Evolutionary conservation across 1,140 invertebrate species (phyloP).

Genomic region (Dreissena polymorpha): DNA sequence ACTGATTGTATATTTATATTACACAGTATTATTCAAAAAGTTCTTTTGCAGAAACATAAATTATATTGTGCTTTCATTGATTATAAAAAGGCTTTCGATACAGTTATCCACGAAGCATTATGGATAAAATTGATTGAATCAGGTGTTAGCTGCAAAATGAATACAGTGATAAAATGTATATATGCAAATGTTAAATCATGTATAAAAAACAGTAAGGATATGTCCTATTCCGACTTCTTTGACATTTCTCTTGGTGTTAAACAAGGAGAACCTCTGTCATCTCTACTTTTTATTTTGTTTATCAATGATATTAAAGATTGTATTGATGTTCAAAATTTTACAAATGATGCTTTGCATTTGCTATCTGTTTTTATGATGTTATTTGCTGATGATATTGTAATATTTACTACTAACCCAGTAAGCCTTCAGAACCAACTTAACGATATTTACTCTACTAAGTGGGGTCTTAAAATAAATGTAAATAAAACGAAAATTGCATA

Average conservation of each 20-base stretch:
- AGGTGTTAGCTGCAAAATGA: constrained; percentile 43
- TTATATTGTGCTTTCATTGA: constrained; percentile 32
- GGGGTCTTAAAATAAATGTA: constrained; percentile 28
- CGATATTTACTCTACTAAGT: constrained; percentile 8
- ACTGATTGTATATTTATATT: constrained; percentile 36
- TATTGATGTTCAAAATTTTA: neutral
- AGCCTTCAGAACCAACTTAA: constrained; percentile 24
- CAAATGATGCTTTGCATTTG: constrained; percentile 4
- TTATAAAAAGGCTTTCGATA: constrained; percentile 25
- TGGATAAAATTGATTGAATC: constrained; percentile 32
- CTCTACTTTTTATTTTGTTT: constrained; percentile 53
- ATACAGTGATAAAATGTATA: constrained; percentile 39
- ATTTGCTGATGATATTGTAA: constrained; percentile 45
- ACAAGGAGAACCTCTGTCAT: constrained; percentile 53
- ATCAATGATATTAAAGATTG: constrained; percentile 48
- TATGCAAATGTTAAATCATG: constrained; percentile 49
- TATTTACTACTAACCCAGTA: constrained; percentile 38
- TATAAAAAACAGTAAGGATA: constrained; percentile 12
- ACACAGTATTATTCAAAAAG: constrained; percentile 32
- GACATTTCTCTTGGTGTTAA: constrained; percentile 30
- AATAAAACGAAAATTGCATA: constrained; percentile 25
- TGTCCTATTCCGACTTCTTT: constrained; percentile 48
- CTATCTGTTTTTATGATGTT: constrained; percentile 39
- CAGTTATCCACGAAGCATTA: constrained; percentile 32
- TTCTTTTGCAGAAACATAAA: constrained; percentile 16